These are phyloP conservation scores for Petrocephalus microphthalmus DNA, from an alignment of 2,113 vertebrate genomes.

Conservation along the genomic window DNA sequence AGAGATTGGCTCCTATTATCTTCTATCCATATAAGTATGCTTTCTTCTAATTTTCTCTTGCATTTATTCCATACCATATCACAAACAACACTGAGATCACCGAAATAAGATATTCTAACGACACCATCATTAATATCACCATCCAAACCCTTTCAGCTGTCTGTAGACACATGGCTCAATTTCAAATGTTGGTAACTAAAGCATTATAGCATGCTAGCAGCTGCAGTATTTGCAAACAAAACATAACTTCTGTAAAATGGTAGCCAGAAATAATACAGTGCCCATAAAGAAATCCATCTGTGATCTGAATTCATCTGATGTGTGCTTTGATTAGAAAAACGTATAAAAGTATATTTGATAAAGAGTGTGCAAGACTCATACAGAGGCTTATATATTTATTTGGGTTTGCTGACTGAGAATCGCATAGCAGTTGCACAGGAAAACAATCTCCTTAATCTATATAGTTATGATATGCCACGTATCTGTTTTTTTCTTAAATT, in stretches of 20 bases:
- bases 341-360: not conserved
- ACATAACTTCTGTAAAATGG: not conserved
- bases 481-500: not conserved
- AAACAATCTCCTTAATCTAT: not conserved
- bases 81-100: not conserved
- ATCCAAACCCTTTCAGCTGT: not conserved
- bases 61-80: not conserved
- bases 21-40: not conserved
- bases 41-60: not conserved
- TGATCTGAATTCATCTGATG: not conserved
- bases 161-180: not conserved
- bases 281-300: not conserved
- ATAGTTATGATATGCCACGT: not conserved
- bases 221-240: not conserved
- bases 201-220: not conserved
- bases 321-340: not conserved
- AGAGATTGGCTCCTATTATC: not conserved
- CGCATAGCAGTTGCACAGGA: not conserved
- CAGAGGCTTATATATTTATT: not conserved
- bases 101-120: not conserved
- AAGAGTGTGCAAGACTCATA: not conserved
- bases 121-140: not conserved
- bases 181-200: not conserved
- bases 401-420: not conserved
- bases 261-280: not conserved